A percentile compares a stretch with the other conserved stretches of the same genome.
phyloP scores from a whole-genome alignment of 2,888 invertebrate species.

The Strigamia maritima region DNA sequence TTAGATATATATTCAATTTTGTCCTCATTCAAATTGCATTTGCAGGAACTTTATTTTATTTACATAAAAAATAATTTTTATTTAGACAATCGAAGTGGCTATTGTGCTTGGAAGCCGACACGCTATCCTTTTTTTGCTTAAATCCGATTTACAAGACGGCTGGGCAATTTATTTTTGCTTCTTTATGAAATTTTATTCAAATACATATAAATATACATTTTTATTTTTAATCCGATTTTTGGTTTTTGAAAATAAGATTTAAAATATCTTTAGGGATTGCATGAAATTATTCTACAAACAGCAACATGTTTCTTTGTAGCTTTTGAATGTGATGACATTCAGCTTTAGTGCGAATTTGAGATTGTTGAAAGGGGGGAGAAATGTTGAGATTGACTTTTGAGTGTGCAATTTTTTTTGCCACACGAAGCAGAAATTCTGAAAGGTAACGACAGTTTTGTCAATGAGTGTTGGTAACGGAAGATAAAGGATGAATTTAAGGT shows the following conservation, averaged over 20 bases:
- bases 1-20: too few relatives aligned
- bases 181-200: not conserved
- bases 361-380: not conserved
- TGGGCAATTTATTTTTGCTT: not conserved
- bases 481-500: constrained; percentile 6
- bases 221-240: too few relatives aligned
- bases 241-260: not conserved
- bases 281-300: not conserved
- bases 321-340: constrained; percentile 1
- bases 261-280: not conserved
- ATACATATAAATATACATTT: too few relatives aligned
- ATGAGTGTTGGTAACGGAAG: constrained; percentile 9
- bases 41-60: not conserved
- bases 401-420: constrained; percentile 13
- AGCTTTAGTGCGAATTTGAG: constrained; percentile 6
- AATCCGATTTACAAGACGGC: not conserved
- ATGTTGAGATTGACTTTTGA: constrained; percentile 15
- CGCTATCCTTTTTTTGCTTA: not conserved
- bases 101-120: not conserved
- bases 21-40: too few relatives aligned
- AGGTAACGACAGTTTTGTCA: constrained; percentile 15
- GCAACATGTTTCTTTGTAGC: not conserved
- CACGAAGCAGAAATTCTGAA: constrained; percentile 10
- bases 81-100: not conserved
- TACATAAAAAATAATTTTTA: constrained; percentile 11